These are phyloP conservation scores for Ailurus styani DNA, from an alignment of 2,113 vertebrate genomes.

Conservation along the genomic window DNA sequence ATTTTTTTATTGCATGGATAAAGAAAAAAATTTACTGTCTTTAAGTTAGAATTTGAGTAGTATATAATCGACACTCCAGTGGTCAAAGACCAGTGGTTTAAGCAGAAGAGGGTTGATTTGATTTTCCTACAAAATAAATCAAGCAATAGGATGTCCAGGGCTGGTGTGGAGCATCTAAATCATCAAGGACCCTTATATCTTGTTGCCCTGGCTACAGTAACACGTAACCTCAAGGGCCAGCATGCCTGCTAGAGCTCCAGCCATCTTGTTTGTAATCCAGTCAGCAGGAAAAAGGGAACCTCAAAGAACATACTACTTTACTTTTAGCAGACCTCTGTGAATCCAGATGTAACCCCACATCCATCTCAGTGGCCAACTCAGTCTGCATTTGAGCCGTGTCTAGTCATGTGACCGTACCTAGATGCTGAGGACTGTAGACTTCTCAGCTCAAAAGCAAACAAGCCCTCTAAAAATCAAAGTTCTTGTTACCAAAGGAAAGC, in stretches of 20 bases:
- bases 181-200: not conserved
- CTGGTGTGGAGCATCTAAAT: not conserved
- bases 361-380: not conserved
- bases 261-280: not conserved
- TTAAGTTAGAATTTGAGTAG: conserved; percentile 16
- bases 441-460: not conserved
- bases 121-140: not conserved
- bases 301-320: not conserved
- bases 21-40: not conserved
- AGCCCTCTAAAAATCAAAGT: not conserved
- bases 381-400: not conserved
- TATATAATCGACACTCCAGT: not conserved
- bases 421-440: not conserved
- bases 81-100: not conserved
- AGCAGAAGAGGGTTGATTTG: not conserved
- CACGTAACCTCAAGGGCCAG: not conserved
- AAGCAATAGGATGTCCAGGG: not conserved
- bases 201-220: not conserved
- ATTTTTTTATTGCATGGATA: not conserved
- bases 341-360: not conserved
- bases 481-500: not conserved
- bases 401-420: not conserved
- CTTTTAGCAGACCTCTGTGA: not conserved
- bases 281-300: not conserved
- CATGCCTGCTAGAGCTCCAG: not conserved